Conservation (phyloP, 2,797 vertebrate species). For the Lepidocolaptes lacrymiger region DNA sequence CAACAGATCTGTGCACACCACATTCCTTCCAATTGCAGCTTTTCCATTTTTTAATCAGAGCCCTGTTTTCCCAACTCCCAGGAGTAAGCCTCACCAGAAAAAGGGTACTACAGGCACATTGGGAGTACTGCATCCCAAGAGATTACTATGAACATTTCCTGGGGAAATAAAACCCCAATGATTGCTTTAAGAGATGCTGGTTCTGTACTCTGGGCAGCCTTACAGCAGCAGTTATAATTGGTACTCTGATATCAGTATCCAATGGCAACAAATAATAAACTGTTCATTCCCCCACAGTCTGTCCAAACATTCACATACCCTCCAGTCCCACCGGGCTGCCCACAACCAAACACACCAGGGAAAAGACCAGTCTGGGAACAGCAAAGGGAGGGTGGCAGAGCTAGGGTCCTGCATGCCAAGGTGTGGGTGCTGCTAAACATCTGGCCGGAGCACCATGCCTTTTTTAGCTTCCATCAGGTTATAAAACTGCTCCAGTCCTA, state of each 20-base stretch:
- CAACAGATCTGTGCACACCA: background rate
- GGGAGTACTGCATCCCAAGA: background rate
- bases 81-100: background rate
- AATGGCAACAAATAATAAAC: background rate
- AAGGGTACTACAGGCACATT: background rate
- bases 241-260: background rate
- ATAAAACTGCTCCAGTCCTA: background rate
- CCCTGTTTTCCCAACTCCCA: background rate
- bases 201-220: background rate
- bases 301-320: background rate
- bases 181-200: background rate
- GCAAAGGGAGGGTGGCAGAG: background rate
- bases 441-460: background rate
- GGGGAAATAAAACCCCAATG: accelerated
- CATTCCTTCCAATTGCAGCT: background rate
- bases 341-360: background rate
- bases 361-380: background rate
- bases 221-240: background rate
- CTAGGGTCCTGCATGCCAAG: background rate
- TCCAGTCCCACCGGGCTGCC: background rate
- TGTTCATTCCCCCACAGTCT: background rate
- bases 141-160: background rate
- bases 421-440: background rate
- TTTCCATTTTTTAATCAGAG: background rate
- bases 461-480: background rate